Base-by-base conservation (phyloP, 2,113 vertebrate genomes). In the Pogonocichla stellata region DNA sequence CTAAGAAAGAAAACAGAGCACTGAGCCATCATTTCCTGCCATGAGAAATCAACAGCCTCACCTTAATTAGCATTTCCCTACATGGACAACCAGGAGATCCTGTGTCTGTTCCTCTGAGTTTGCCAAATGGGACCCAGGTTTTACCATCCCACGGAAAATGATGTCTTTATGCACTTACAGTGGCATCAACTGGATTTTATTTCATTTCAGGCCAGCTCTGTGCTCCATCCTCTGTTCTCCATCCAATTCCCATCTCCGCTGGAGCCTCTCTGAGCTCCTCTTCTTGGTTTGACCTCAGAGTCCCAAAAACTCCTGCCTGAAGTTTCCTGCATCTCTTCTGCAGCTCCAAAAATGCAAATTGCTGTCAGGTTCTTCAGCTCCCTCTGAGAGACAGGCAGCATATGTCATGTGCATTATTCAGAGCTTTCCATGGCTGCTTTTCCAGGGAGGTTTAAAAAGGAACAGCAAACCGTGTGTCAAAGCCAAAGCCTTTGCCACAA, bases 361-460 rank as follows among this genome's bases (percentile, higher is more conserved):
- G 61, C 69, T 94, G 64, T 71, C 24, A 4, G 54, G 73, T 54
- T 86, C 72, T 71, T 43, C 87, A 71, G 11, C 12, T 91, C 78
- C 65, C 69, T 79, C 92, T 42, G 70, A 72, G 88, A 94, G 93
- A 84, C 72, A 86, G 72, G 93, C 87, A 89, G 90, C 90, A 93
- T 85, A 89, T 91, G 92, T 26, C 93, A 54, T 47, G 69, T 95
- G 81, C 70, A 91, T 91, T 93, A 94, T 91, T 90, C 90, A 96
- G 69, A 87, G 81, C 80, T 92, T 74, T 66, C 33, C 73, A 31
- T 3, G 51, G 65, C 48, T 85, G n/a, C 81, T 81, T 45, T 79
- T 85, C 78, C 77, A 31, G 2, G 54, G 80, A 91, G 80, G 33
- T 79, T 96, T 90, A 64, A 74, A 94, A 94, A 87, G 33, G 61